These are phyloP conservation scores for Opisthocomus hoazin DNA, from an alignment of 2,113 vertebrate species.

Conservation along the genomic window DNA sequence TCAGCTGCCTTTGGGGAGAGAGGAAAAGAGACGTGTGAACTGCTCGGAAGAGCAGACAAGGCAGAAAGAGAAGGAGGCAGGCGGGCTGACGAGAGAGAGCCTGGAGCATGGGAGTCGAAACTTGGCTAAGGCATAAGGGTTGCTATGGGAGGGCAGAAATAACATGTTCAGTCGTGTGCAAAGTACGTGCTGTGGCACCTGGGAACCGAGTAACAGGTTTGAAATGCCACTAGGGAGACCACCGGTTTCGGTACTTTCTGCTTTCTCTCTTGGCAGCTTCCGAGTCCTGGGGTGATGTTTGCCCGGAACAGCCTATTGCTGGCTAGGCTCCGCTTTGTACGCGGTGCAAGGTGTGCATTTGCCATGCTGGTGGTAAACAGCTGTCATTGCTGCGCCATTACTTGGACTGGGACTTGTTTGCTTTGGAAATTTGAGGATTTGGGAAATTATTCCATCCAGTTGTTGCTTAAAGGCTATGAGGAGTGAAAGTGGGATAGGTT, in stretches of 20 bases:
- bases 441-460: neutral
- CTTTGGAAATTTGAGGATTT: neutral
- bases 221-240: neutral
- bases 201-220: neutral
- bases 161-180: neutral
- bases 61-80: neutral
- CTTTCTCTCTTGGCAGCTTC: neutral
- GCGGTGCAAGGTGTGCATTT: accelerated
- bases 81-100: neutral
- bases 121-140: neutral
- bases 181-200: neutral
- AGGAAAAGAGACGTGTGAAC: neutral
- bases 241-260: neutral
- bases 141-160: neutral
- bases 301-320: neutral
- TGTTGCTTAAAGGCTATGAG: neutral
- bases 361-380: neutral
- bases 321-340: neutral
- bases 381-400: neutral
- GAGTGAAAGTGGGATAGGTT: neutral
- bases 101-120: neutral
- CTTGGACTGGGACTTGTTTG: neutral
- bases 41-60: neutral
- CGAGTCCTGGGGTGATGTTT: neutral
- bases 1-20: neutral